These are phyloP conservation scores for Kryptolebias ocellatus DNA, from an alignment of 2,797 vertebrate genomes.

Conservation along the genomic window DNA sequence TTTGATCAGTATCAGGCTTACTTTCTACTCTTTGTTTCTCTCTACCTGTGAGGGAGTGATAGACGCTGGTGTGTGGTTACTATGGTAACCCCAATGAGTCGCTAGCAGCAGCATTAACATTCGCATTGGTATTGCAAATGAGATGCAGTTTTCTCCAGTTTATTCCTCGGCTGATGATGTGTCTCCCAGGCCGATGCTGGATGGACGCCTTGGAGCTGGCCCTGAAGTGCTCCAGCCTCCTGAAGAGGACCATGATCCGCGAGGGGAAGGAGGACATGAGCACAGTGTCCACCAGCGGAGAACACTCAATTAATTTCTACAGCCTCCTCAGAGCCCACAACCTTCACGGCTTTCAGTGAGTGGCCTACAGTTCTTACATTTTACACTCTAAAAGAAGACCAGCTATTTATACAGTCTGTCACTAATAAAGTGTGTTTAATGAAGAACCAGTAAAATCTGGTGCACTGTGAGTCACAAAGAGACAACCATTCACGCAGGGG, in stretches of 20 bases:
- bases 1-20: too few species aligned
- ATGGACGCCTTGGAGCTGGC: slow-evolving; percentile 98
- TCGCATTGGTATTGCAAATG: neutral
- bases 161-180: neutral
- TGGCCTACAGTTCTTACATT: neutral
- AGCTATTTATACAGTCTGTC: too few species aligned
- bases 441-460: too few species aligned
- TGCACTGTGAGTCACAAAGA: too few species aligned
- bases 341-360: slow-evolving; percentile 93
- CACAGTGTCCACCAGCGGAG: slow-evolving; percentile 76
- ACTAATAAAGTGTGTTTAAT: too few species aligned
- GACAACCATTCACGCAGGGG: too few species aligned
- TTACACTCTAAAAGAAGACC: too few species aligned
- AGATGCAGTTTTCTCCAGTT: neutral
- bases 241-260: slow-evolving; percentile 97
- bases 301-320: slow-evolving; percentile 92
- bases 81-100: too few species aligned
- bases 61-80: too few species aligned
- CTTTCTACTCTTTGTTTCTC: too few species aligned
- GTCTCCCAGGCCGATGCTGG: slow-evolving; percentile 91
- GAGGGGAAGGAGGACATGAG: slow-evolving; percentile 95
- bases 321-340: slow-evolving; percentile 94
- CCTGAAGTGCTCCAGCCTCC: slow-evolving; percentile 95
- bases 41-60: too few species aligned
- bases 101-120: too few species aligned